Percentiles rank a stretch among this genome's conserved stretches.
Evolutionary conservation across 2,888 invertebrate genomes (phyloP).

Genomic region (Drosophila hamatofila): DNA sequence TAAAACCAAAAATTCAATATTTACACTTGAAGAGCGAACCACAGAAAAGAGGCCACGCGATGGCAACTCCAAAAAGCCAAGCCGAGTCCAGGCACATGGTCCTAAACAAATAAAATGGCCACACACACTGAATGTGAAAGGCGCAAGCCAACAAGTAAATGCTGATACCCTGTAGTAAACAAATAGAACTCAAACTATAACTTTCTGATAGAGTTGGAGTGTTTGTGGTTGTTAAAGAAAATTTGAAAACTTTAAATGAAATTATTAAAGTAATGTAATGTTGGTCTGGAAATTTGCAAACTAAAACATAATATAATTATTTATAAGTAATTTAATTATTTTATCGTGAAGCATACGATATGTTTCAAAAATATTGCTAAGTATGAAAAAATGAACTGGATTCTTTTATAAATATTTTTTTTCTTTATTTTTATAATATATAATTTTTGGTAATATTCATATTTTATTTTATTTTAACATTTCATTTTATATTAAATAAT

Average conservation of each 20-base stretch:
- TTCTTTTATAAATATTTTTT: too few relatives aligned
- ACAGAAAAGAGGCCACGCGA: conserved; percentile 61
- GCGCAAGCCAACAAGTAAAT: conserved; percentile 18
- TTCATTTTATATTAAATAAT: too few relatives aligned
- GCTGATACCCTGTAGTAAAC: conserved; percentile 24
- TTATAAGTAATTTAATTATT: too few relatives aligned
- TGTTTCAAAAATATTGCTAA: too few relatives aligned
- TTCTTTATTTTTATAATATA: too few relatives aligned
- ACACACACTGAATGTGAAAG: conserved; percentile 11
- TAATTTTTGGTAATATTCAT: too few relatives aligned
- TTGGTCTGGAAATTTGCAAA: too few relatives aligned
- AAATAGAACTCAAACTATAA: neutral
- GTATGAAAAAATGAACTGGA: too few relatives aligned
- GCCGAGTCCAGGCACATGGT: conserved; percentile 33
- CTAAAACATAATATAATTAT: too few relatives aligned
- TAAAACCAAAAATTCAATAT: conserved; percentile 54
- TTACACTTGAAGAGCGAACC: conserved; percentile 53
- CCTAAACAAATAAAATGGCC: conserved; percentile 70
- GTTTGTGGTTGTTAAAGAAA: neutral
- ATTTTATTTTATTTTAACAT: too few relatives aligned
- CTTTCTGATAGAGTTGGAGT: neutral
- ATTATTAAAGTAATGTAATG: neutral
- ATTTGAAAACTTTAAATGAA: neutral
- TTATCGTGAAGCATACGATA: too few relatives aligned
- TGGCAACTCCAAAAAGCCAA: conserved; percentile 32